Evolutionary conservation across 1,140 invertebrate genomes (phyloP), one percentile per base, ranked within the genome.

Genomic region (Hycleus cichorii): DNA sequence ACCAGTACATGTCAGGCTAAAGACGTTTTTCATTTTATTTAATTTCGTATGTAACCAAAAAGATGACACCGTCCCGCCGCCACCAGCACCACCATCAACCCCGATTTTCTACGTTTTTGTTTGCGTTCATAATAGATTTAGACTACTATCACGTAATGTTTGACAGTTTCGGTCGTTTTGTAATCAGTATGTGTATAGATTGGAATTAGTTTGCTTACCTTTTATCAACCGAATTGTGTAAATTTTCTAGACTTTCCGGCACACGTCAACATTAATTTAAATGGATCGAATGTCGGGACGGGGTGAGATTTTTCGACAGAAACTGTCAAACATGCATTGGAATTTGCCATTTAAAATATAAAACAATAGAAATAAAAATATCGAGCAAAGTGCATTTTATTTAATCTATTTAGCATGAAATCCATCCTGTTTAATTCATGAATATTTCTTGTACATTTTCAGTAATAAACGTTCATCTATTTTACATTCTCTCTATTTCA

Each of bases 11-110:
- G 65, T 64, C 60, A 62, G 43, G 42, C 63, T 60, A 60, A 67
- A 64, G 65, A 67, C 65, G 65, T 64, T 67, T 67, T 67, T 67
- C 65, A 64, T 67, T 67, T 67, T 63, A 67, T 67, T 67, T 65
- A 65, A 67, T 67, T 67, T 62, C 58, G 60, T 63, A 58, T 61
- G 63, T 63, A 61, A 63, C 65, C 63, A 57, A 63, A 32, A 63
- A 67, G 65, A 64, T 64, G 65, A 67, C 65, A 66, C 48, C 52
- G 50, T 47, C 54, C 18, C 18, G 18, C 18, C 18, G 18, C 18
- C 18, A 18, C 18, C 18, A 2, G 1, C 18, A 18, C 18, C 18
- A 1, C 18, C 18, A 18, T 18, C 18, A 18, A 18, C 18, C 54
- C 47, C 60, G 60, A 3, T 32, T 32, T 32, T 32, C 32, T 7